These are phyloP conservation scores for Coelopa frigida DNA, from an alignment of 1,140 invertebrate species.

Conservation along the genomic window DNA sequence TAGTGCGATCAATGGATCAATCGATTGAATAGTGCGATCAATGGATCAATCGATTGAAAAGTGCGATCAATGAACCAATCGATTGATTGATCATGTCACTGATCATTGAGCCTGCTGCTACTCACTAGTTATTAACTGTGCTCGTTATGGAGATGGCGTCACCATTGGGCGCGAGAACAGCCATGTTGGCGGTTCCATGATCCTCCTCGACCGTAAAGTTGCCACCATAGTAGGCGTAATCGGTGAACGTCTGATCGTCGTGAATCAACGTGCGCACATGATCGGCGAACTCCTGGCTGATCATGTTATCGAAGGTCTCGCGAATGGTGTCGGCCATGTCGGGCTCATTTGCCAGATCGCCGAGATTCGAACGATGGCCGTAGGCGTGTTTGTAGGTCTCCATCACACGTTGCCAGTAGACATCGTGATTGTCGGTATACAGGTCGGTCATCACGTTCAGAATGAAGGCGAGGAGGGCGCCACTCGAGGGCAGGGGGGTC, in stretches of 20 bases:
- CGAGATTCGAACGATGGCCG: conserved; percentile 76
- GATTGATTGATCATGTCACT: no score
- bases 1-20: no score
- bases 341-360: conserved; percentile 61
- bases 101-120: no score
- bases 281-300: conserved; percentile 50
- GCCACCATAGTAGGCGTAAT: conserved; percentile 65
- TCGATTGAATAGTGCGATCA: no score
- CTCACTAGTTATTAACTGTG: conserved; percentile 87
- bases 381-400: conserved; percentile 95
- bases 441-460: conserved; percentile 70
- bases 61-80: no score
- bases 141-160: conserved; percentile 90
- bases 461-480: conserved; percentile 71
- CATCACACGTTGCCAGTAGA: conserved; percentile 68
- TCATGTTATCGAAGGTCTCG: conserved; percentile 21
- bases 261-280: conserved; percentile 53
- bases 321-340: conserved; percentile 18
- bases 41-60: no score
- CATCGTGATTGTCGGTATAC: conserved; percentile 45
- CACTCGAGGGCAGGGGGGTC: conserved; percentile 74
- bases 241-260: conserved; percentile 61
- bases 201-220: conserved; percentile 54
- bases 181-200: conserved; percentile 87
- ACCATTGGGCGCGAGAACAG: conserved; percentile 77